Evolutionary conservation across 2,888 invertebrate species (phyloP).

Genomic region (Lampropteryx suffumata): DNA sequence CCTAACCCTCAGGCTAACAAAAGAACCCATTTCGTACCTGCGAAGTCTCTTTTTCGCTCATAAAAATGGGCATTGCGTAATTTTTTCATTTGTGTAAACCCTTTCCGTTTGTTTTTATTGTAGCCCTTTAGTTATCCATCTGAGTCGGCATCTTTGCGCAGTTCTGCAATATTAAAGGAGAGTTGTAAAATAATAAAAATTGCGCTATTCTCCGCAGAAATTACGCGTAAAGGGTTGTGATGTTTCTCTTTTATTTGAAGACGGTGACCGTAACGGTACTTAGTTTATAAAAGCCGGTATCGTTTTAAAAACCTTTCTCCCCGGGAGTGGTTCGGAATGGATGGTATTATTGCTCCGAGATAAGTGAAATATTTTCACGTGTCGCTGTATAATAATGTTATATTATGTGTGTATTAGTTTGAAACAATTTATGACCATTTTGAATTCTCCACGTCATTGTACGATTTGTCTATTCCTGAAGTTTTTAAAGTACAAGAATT

Average conservation of each 20-base stretch:
- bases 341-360: slow-evolving; percentile 50
- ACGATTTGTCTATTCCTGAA: slow-evolving; percentile 32
- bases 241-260: slow-evolving; percentile 67
- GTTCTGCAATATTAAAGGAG: slow-evolving; percentile 68
- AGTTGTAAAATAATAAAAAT: slow-evolving; percentile 78
- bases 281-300: slow-evolving; percentile 13
- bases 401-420: slow-evolving; percentile 29
- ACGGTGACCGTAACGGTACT: slow-evolving; percentile 69
- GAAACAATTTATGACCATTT: slow-evolving; percentile 41
- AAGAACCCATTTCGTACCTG: slow-evolving; percentile 68
- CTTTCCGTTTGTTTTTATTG: slow-evolving; percentile 81
- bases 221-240: slow-evolving; percentile 72
- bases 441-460: slow-evolving; percentile 32
- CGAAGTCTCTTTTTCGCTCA: slow-evolving; percentile 62
- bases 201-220: slow-evolving; percentile 77
- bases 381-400: slow-evolving; percentile 46
- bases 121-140: slow-evolving; percentile 64
- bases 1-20: slow-evolving; percentile 49
- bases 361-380: slow-evolving; percentile 60
- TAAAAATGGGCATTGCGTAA: slow-evolving; percentile 78
- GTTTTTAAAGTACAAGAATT: slow-evolving; percentile 1
- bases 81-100: slow-evolving; percentile 80
- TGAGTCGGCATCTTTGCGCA: slow-evolving; percentile 73
- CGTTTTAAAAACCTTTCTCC: slow-evolving; percentile 56
- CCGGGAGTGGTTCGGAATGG: slow-evolving; percentile 52